Conservation (phyloP, 2,888 invertebrate genomes). For the Bellardia bayeri region DNA sequence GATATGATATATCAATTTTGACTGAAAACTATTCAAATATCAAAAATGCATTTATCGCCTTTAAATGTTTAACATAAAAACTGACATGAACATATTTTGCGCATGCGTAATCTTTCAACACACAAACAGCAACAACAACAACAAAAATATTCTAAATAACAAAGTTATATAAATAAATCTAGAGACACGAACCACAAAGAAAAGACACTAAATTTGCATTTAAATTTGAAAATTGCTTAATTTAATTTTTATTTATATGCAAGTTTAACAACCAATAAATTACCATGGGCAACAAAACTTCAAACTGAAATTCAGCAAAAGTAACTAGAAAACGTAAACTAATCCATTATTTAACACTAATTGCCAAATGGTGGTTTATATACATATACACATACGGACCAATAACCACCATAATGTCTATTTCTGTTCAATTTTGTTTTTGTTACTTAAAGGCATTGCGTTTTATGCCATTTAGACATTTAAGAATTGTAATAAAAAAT, state of each 20-base stretch:
- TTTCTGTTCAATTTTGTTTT: slow-evolving; percentile 29
- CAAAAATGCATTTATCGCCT: slow-evolving; percentile 57
- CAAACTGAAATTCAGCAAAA: slow-evolving; percentile 39
- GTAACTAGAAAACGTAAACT: slow-evolving; percentile 49
- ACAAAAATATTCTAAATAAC: slow-evolving; percentile 56
- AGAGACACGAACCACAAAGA: slow-evolving; percentile 1
- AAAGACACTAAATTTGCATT: slow-evolving; percentile 68
- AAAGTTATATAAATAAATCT: slow-evolving; percentile 22
- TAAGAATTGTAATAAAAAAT: slow-evolving; percentile 60
- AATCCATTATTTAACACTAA: slow-evolving; percentile 68
- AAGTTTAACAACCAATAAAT: slow-evolving; percentile 69
- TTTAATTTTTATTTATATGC: slow-evolving; percentile 60
- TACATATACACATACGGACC: slow-evolving; percentile 16
- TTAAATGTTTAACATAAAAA: slow-evolving; percentile 31
- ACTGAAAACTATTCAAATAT: slow-evolving; percentile 15
- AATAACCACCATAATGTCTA: slow-evolving; percentile 43
- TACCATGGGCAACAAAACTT: slow-evolving; percentile 61
- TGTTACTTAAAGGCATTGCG: slow-evolving; percentile 52
- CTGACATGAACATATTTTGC: slow-evolving; percentile 39
- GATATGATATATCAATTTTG: slow-evolving; percentile 22
- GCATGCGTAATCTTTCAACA: slow-evolving; percentile 47
- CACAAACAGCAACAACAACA: background rate
- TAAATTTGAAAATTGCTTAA: slow-evolving; percentile 73
- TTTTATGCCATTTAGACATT: slow-evolving; percentile 58
- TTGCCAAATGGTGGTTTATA: slow-evolving; percentile 64